Base-by-base conservation (phyloP, 92 coral and sea anemone species). In the Galaxea fascicularis region DNA sequence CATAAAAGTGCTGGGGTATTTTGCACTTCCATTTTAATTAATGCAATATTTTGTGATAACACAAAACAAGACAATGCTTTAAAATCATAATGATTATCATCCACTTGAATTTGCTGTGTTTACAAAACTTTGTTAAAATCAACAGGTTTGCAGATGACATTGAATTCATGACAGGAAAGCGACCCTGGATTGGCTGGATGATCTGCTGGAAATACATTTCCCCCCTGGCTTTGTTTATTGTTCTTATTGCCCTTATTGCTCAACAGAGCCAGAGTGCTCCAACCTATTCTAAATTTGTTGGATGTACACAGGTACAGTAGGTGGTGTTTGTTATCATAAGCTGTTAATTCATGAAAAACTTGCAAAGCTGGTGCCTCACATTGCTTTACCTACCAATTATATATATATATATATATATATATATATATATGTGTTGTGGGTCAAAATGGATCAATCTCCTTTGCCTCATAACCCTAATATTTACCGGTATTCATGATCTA, bases 161-260 rank as follows among this genome's bases (percentile, higher is more conserved):
- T 53, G 95, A 97, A 78, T 96, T 94, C 84, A 97, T 97, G 99
- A 97, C 99, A 1, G 99, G 99, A 4, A 93, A 95, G 73, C 93
- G 97, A 12, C 99, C 99, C 26, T 97, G 99, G 99, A 74, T 97
- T 17, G 99, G 99, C 47, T 97, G 99, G 99, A 89, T 95, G 95
- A 97, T 97, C 82, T 97, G 99, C 80, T 97, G 99, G 99, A 97
- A 97, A 76, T 97, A 97, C 91, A 91, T 97, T 77, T 97, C 99
- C 27, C 99, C 98, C 57, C 20, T 91, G 28, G 99, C 99, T 39
- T 78, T 94, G 72, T 80, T 92, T 74, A 84, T 92, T 22, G 96
- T 96, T 4, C 93, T 96, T 9, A 62, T 96, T 69, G 96, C 98
- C 15, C 74, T 92, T 8, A 52, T 96, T 31, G 92, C 62, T 41